A percentile compares a stretch with the other conserved stretches of the same genome.
Evolutionary conservation across 2,113 vertebrate species (phyloP).

Genomic region (Toxostoma redivivum): DNA sequence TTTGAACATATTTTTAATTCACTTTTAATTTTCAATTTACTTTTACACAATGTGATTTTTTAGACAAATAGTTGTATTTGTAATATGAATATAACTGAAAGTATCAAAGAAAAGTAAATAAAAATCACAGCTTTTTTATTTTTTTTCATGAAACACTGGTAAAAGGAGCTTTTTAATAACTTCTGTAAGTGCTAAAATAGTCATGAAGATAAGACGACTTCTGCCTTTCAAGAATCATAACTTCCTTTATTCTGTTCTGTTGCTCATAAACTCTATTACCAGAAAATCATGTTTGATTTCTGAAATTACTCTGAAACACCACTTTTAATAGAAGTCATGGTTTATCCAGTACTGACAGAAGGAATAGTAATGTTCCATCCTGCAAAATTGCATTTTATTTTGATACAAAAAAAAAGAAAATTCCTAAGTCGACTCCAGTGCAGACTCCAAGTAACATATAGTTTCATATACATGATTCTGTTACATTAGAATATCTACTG

Average conservation of each 20-base stretch:
- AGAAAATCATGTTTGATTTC: neutral
- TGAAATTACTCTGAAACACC: neutral
- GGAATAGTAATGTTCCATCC: neutral
- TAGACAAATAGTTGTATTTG: neutral
- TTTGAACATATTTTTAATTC: neutral
- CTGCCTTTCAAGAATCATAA: neutral
- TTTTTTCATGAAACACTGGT: fast-evolving
- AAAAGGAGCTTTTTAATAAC: neutral
- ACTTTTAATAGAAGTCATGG: neutral
- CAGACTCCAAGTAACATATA: neutral
- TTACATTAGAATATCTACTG: neutral
- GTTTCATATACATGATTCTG: neutral
- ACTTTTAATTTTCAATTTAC: neutral
- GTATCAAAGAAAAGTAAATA: neutral
- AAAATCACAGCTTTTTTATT: neutral
- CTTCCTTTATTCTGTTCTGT: neutral
- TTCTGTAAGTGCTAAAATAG: neutral
- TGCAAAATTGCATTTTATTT: neutral
- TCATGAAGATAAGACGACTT: neutral
- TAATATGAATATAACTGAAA: neutral
- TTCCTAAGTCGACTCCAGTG: neutral
- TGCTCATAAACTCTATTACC: neutral
- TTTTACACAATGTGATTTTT: neutral
- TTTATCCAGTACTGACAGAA: neutral
- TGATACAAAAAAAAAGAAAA: neutral